Evolutionary conservation across 2,888 invertebrate genomes (phyloP).

Genomic region (Lissonota sp.): DNA sequence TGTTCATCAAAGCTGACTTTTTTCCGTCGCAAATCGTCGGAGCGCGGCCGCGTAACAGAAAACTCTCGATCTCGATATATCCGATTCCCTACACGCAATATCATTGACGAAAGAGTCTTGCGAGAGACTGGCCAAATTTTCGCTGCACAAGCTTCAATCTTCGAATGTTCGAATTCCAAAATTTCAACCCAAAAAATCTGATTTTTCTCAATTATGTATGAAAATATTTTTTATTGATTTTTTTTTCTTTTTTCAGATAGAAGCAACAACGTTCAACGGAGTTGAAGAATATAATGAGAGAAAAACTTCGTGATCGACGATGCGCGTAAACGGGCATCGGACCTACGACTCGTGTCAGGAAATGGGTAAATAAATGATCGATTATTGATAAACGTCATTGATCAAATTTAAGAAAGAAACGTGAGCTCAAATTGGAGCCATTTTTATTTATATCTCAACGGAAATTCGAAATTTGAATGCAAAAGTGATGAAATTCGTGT

Average conservation of each 20-base stretch:
- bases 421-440: too few species aligned
- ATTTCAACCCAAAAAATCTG: not conserved
- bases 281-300: slow-evolving; percentile 76
- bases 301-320: slow-evolving; percentile 76
- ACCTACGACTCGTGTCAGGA: slow-evolving; percentile 78
- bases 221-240: slow-evolving; percentile 1
- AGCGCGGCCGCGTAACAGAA: slow-evolving; percentile 65
- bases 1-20: not conserved
- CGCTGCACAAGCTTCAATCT: too few species aligned
- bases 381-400: not conserved
- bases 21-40: slow-evolving; percentile 60
- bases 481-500: too few species aligned
- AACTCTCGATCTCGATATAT: slow-evolving; percentile 65
- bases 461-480: too few species aligned
- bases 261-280: slow-evolving; percentile 10
- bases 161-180: too few species aligned
- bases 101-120: slow-evolving; percentile 36
- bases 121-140: not conserved
- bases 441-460: too few species aligned
- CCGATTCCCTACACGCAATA: slow-evolving; percentile 29
- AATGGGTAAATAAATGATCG: slow-evolving; percentile 76
- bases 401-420: too few species aligned
- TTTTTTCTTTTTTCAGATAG: slow-evolving; percentile 44
- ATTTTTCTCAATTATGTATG: not conserved
- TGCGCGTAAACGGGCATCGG: slow-evolving; percentile 82